Conservation (phyloP, 2,797 vertebrate species). For the Dicrostonyx torquatus region DNA sequence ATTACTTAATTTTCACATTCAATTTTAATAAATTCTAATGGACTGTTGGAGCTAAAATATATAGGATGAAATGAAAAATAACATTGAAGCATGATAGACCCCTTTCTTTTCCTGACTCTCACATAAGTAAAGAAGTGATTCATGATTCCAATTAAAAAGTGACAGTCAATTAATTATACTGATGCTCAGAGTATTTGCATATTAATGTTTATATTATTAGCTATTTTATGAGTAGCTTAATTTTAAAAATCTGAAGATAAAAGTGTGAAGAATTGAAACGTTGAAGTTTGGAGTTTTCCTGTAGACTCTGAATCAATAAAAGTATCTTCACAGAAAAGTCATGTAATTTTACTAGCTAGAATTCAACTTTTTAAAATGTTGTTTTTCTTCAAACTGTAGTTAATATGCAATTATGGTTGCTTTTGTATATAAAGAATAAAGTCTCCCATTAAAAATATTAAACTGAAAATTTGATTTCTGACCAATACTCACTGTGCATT, state of each 20-base stretch:
- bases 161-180: constrained; percentile 47
- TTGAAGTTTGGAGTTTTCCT: background rate
- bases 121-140: constrained; percentile 25
- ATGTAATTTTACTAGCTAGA: background rate
- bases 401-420: background rate
- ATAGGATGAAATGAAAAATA: constrained; percentile 60
- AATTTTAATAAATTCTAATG: constrained; percentile 58
- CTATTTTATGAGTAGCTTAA: constrained; percentile 6
- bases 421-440: background rate
- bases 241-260: constrained; percentile 17
- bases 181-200: constrained; percentile 40
- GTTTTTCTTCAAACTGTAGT: background rate
- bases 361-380: constrained; percentile 5
- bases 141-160: constrained; percentile 43
- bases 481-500: background rate
- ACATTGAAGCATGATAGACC: background rate
- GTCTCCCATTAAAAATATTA: background rate
- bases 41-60: constrained; percentile 19
- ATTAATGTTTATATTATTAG: constrained; percentile 28
- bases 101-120: background rate
- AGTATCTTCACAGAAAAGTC: background rate
- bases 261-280: constrained; percentile 6
- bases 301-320: background rate
- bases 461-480: background rate
- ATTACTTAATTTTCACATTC: constrained; percentile 56